Evolutionary conservation across 2,113 vertebrate species (phyloP), one percentile per base, ranked within the genome.

Genomic region (Petrocephalus microphthalmus): DNA sequence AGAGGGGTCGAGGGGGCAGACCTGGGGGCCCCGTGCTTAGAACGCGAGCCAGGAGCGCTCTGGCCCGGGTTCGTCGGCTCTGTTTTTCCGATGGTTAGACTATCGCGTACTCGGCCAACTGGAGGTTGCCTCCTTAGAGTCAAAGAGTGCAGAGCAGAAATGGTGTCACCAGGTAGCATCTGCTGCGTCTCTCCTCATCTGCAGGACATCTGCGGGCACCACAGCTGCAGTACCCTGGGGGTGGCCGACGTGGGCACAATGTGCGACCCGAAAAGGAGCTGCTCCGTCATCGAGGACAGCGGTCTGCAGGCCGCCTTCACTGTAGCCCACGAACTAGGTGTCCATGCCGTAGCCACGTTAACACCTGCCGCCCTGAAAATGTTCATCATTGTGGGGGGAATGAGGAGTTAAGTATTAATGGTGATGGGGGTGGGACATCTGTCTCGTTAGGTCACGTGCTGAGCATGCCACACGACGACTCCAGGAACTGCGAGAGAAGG

Each of bases 391-490:
- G 20, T 29, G 82, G 81, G 22, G 49, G 7, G n/a, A 1, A 19
- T 8, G 45, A 67, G 45, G 7, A n/a, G 17, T 11, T 45, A 22
- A 22, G 81, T 45, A 20, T 20, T 84, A 52, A 84, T 13, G 11
- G 20, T 52, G 42, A 11, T 49, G n/a, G 17, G 71, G 15, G 52
- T 42, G 60, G 33, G 51, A 19, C 17, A 19, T 53, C 67, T 87
- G n/a, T 15, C 25, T 51, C 51, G 81, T 33, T 91, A 99, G 98
- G 98, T 20, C 98, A 99, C 0, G 97, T 99, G 60, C 94, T 99
- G 93, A 98, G 98, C 91, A 99, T 99, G 97, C 97, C 97, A 20
- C 98, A 99, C 0, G 98, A 99, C 0, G 97, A 99, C 93, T 98
- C 97, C 89, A 99, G 96, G 92, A 97, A 95, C 88, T 99, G 98